phyloP scores from a whole-genome alignment of 92 coral and sea anemone genomes.

The Chrysogorgia sp. region DNA sequence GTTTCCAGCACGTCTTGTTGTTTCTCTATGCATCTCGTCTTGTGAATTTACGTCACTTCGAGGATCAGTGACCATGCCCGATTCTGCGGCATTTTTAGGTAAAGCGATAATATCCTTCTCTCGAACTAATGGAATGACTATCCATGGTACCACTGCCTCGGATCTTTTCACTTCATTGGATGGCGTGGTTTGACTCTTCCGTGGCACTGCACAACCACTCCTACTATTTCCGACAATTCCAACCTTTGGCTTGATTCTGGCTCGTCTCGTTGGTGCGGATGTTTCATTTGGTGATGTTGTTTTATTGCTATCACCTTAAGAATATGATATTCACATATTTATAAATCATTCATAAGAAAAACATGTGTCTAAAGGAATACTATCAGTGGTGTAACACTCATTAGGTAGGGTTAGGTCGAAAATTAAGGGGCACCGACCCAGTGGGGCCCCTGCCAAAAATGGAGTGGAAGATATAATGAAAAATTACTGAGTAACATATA shows the following conservation, averaged over 20 bases:
- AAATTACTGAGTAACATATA: too few species aligned
- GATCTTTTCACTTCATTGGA: background rate
- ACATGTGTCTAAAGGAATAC: background rate
- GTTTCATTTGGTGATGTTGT: background rate
- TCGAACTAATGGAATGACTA: background rate
- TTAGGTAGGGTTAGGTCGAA: too few species aligned
- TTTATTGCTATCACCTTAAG: slow-evolving; percentile 4
- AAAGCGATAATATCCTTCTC: background rate
- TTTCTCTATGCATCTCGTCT: too few species aligned
- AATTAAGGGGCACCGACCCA: too few species aligned
- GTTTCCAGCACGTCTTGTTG: too few species aligned
- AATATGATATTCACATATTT: background rate
- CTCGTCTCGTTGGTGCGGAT: slow-evolving; percentile 20
- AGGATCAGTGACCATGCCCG: too few species aligned
- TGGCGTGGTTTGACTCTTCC: background rate
- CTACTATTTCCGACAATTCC: slow-evolving; percentile 17
- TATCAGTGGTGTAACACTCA: too few species aligned
- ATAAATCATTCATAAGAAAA: background rate
- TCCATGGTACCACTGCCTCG: background rate
- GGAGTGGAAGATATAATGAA: too few species aligned
- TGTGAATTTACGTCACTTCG: too few species aligned
- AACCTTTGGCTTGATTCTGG: slow-evolving; percentile 25
- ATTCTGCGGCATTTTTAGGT: background rate
- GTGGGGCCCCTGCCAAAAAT: too few species aligned
- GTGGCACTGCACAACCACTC: background rate